Evolutionary conservation across 2,113 vertebrate genomes (phyloP).

Genomic region (Calyptommatus sinebrachiatus): DNA sequence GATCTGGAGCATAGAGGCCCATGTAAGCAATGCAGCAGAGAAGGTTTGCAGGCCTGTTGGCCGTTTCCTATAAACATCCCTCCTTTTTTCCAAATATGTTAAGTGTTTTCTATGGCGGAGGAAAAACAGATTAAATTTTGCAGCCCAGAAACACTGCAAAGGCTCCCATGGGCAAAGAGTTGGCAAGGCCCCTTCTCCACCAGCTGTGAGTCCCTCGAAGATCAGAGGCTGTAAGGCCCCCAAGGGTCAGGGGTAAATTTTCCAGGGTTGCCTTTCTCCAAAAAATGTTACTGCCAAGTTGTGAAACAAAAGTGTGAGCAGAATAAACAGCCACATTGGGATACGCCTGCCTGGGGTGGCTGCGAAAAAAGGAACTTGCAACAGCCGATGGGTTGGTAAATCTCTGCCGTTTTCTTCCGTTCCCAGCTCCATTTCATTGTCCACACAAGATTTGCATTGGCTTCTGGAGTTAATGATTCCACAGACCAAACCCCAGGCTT

Average conservation of each 20-base stretch:
- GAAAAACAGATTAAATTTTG: background rate
- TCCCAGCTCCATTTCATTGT: too few species aligned
- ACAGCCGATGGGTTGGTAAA: too few species aligned
- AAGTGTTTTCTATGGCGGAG: background rate
- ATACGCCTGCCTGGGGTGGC: too few species aligned
- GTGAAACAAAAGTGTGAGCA: too few species aligned
- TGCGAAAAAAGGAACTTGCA: too few species aligned
- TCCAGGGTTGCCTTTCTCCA: background rate
- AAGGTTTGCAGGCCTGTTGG: background rate
- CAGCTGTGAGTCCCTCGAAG: too few species aligned
- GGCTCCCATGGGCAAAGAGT: background rate
- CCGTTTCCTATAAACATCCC: background rate
- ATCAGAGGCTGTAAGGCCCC: background rate
- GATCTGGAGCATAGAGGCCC: background rate
- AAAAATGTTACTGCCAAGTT: background rate
- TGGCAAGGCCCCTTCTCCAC: background rate
- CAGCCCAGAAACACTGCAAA: background rate
- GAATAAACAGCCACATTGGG: too few species aligned
- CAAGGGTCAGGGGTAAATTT: background rate
- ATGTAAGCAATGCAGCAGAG: background rate
- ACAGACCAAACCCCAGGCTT: too few species aligned
- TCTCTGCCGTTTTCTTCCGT: too few species aligned
- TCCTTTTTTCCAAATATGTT: slow-evolving; percentile 5
- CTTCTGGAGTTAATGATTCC: too few species aligned
- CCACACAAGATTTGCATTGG: too few species aligned